Evolutionary conservation across 2,888 invertebrate species (phyloP), one percentile per base, ranked within the genome.

Genomic region (Entomobrya proxima): DNA sequence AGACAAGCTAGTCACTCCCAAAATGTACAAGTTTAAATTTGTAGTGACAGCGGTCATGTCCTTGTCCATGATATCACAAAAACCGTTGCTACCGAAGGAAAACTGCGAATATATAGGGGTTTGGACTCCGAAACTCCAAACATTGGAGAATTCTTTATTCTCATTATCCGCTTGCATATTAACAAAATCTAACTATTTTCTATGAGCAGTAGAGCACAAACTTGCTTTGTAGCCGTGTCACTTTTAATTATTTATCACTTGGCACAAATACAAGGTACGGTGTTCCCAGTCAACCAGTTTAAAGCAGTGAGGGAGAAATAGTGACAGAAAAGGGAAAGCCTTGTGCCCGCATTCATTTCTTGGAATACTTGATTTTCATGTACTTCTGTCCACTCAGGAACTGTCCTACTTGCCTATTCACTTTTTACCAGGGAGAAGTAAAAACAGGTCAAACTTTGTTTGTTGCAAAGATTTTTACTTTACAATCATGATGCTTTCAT

Each of bases 171-270:
- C 44, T 15, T 69, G 44, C 44, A 44, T 24, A 67, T 64, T 27
- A 13, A 13, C 18, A n/a, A 64, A 40, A 18, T 30, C 30, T 11
- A 15, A 11, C 15, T 69, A 18, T 67, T 69, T 44, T 35, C 15
- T 40, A 40, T 15, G 27, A 69, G 30, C 9, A 15, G 44, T 7
- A 40, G 44, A 15, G 15, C 18, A 50, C n/a, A 13, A 50, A 50
- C n/a, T 67, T 40, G 47, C n/a, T n/a, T 50, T 50, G 50, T 74
- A n/a, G 74, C 18, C 7, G 74, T 74, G 74, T 74, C 74, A 74
- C 50, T 30, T 74, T 74, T 74, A 74, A 74, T 74, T 74, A 74
- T 74, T 74, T 74, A 67, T 67, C 35, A 11, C 47, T 74, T 74
- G 74, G 74, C 74, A 74, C 30, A 30, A 30, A 47, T 74, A 74